These are phyloP conservation scores for Casuarius casuarius DNA, from an alignment of 2,113 vertebrate genomes.

Conservation along the genomic window DNA sequence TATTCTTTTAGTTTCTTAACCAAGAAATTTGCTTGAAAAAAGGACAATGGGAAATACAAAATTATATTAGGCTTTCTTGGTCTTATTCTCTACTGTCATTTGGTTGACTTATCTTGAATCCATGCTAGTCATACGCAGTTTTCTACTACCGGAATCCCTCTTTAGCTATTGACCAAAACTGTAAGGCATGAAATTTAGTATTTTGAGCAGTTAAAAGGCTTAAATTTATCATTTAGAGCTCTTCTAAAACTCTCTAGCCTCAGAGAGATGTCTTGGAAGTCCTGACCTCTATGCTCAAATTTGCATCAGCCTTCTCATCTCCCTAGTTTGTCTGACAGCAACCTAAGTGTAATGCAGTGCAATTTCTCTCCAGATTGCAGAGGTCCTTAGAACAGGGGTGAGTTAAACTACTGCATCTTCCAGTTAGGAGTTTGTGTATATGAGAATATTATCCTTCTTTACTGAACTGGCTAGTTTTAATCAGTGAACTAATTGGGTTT, in stretches of 20 bases:
- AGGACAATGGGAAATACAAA: neutral
- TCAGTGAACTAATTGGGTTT: neutral
- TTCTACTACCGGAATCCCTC: neutral
- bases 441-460: accelerated
- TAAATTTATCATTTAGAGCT: neutral
- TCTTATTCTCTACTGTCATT: neutral
- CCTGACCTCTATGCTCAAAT: neutral
- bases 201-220: neutral
- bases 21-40: neutral
- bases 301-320: neutral
- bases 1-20: neutral
- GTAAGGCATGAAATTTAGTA: neutral
- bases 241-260: neutral
- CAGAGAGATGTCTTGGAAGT: neutral
- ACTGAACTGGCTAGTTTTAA: neutral
- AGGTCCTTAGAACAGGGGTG: too few relatives aligned
- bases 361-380: accelerated
- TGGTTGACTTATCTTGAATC: neutral
- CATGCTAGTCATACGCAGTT: neutral
- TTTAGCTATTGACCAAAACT: neutral
- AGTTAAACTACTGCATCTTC: accelerated
- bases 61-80: neutral
- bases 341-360: accelerated
- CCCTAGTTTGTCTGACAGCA: accelerated
- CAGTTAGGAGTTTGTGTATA: accelerated